Conservation (phyloP, 1,140 invertebrate species). For the Ladona fulva region DNA sequence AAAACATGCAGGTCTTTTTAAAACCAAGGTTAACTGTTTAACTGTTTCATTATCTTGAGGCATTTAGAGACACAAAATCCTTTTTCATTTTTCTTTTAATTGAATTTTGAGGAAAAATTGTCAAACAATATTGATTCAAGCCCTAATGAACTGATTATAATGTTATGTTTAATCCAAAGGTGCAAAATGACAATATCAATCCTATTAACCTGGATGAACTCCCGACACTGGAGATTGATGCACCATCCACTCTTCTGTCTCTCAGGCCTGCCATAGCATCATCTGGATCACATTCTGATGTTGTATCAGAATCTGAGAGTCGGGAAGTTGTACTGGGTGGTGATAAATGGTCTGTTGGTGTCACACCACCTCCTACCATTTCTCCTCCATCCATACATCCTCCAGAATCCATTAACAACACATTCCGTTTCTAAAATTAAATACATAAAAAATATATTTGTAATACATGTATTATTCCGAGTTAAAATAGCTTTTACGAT, state of each 20-base stretch:
- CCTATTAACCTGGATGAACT: conserved; percentile 61
- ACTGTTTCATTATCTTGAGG: too few species aligned
- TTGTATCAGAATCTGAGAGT: conserved; percentile 82
- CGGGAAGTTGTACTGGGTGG: conserved; percentile 80
- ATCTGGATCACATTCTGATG: conserved; percentile 76
- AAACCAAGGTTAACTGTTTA: too few species aligned
- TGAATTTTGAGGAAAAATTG: too few species aligned
- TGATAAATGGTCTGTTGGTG: conserved; percentile 78
- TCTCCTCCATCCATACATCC: neutral
- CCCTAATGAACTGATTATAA: too few species aligned
- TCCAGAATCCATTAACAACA: neutral
- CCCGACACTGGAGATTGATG: conserved; percentile 77
- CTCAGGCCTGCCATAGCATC: conserved; percentile 54
- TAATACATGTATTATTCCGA: too few species aligned
- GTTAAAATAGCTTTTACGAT: too few species aligned
- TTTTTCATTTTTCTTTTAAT: too few species aligned
- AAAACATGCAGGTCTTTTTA: too few species aligned
- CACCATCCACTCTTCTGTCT: conserved; percentile 56
- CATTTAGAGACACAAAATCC: too few species aligned
- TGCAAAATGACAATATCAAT: too few species aligned
- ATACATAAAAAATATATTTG: neutral
- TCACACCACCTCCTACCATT: conserved; percentile 22
- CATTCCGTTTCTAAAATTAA: neutral
- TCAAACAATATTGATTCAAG: too few species aligned
- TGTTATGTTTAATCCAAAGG: too few species aligned